Conservation (phyloP, 2,797 vertebrate species). For the Merluccius polli region DNA sequence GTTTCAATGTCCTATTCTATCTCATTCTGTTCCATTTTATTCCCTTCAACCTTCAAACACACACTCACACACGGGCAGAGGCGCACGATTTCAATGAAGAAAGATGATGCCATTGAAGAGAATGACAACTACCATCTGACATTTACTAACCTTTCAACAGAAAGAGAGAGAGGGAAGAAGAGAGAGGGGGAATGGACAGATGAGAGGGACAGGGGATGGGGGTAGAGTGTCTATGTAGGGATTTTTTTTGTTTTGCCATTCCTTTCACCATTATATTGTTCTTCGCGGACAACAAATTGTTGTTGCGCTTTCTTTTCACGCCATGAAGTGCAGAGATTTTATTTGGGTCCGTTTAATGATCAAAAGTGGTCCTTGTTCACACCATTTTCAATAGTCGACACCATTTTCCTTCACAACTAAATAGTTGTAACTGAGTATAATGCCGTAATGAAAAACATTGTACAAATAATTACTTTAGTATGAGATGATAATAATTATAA, state of each 20-base stretch:
- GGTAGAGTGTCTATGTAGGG: constrained; percentile 39
- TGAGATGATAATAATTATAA: neutral
- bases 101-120: constrained; percentile 75
- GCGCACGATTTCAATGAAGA: constrained; percentile 63
- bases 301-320: neutral
- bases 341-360: neutral
- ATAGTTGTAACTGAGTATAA: neutral
- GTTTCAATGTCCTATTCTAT: constrained; percentile 60
- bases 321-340: neutral
- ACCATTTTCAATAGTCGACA: neutral
- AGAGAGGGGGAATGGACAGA: constrained; percentile 60
- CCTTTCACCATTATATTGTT: constrained; percentile 40
- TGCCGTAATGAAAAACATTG: neutral
- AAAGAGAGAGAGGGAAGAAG: constrained; percentile 62
- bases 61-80: constrained; percentile 7
- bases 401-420: neutral
- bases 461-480: neutral
- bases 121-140: constrained; percentile 81
- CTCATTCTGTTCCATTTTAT: constrained; percentile 56
- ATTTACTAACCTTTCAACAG: constrained; percentile 83
- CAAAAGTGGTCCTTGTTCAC: neutral
- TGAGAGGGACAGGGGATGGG: constrained; percentile 39
- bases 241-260: constrained; percentile 55
- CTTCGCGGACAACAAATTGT: neutral
- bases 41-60: constrained; percentile 41